Base-by-base conservation (phyloP, 2,113 vertebrate species). In the Elanoides forficatus region DNA sequence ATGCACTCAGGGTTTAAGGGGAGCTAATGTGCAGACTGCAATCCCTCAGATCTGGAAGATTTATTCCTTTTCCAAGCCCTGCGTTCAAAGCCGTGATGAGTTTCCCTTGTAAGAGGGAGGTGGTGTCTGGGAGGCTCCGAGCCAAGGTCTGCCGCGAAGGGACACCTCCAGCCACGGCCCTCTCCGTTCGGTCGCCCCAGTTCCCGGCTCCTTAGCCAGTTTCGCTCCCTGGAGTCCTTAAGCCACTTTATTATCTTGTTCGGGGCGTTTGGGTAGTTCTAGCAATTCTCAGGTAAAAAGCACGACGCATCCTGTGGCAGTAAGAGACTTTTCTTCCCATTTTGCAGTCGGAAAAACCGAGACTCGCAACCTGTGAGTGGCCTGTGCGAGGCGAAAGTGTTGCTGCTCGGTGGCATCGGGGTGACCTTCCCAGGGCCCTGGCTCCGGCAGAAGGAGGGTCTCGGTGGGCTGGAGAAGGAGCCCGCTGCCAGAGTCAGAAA, bases 1-100 rank as follows among this genome's bases (percentile, higher is more conserved):
- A 95, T n/a, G 94, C 90, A 71, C 72, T 95, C 75, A 36, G 91
- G 90, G 76, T 95, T 97, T 95, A 88, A 95, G 86, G 91, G 63
- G 93, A 97, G 94, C 68, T 95, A 95, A 95, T 67, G 81, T 76
- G 78, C 73, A 96, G 95, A 42, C 71, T 96, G 87, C 80, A 74
- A 0, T 52, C 55, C 71, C 30, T 96, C 78, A 70, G 81, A 98
- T 88, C 75, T 67, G 60, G 58, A 60, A 96, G 91, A 97, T 95
- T 95, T 97, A 96, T 90, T 86, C 38, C 68, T 85, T 96, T 93
- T 91, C 87, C 91, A 80, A 91, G 47, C 34, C 36, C 42, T 60
- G 36, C 25, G 1, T 73, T 67, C 89, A 95, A 79, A 93, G 74
- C 23, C 13, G 3, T 75, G 71, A 88, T 94, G 93, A 86, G 70